phyloP scores from a whole-genome alignment of 1,140 invertebrate species.

The Chelonus insularis region DNA sequence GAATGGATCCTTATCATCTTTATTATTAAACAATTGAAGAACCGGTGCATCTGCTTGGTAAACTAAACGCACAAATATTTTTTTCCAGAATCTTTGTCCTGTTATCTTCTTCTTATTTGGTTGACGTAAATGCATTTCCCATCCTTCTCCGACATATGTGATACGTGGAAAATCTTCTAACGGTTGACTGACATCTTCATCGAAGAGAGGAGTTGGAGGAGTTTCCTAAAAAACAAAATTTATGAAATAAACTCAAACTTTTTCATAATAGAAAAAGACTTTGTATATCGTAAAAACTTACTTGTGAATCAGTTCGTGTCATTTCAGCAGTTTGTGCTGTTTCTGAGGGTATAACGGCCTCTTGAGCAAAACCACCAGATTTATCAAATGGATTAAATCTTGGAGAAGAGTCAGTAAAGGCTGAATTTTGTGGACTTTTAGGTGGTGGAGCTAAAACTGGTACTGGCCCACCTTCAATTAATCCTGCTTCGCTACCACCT shows the following conservation, averaged over 20 bases:
- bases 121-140: conserved; percentile 95
- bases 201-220: conserved; percentile 89
- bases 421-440: conserved; percentile 60
- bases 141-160: conserved; percentile 80
- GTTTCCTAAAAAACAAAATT: conserved; percentile 65
- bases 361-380: conserved; percentile 60
- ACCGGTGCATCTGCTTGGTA: conserved; percentile 81
- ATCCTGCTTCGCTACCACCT: conserved; percentile 46
- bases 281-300: too few relatives aligned
- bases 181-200: conserved; percentile 91
- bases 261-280: too few relatives aligned
- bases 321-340: conserved; percentile 40
- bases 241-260: conserved; percentile 6
- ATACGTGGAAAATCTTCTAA: conserved; percentile 89
- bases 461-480: conserved; percentile 57
- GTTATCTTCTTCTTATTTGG: conserved; percentile 99
- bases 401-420: conserved; percentile 60
- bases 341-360: conserved; percentile 45
- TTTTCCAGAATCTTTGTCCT: conserved; percentile 97
- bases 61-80: conserved; percentile 84
- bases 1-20: conserved; percentile 87
- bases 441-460: conserved; percentile 78
- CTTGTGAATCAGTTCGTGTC: conserved; percentile 54
- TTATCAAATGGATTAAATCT: conserved; percentile 79
- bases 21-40: conserved; percentile 82